Evolutionary conservation across 2,797 vertebrate species (phyloP).

Genomic region (Acipenser ruthenus): DNA sequence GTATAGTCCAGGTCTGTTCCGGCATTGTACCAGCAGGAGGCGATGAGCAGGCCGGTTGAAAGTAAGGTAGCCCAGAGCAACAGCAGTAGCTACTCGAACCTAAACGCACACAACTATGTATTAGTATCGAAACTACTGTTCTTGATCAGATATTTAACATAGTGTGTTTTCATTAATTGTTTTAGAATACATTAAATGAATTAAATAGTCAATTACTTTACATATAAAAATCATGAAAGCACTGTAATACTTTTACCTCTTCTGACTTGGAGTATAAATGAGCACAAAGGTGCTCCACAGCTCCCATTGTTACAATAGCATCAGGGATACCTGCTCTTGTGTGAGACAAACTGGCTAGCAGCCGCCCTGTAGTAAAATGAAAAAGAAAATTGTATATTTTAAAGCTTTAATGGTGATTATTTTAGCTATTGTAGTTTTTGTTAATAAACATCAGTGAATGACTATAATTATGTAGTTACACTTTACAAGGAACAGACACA

Average conservation of each 20-base stretch:
- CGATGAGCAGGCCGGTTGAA: constrained; percentile 57
- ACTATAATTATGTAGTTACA: neutral
- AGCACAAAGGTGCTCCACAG: constrained; percentile 49
- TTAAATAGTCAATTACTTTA: too few species aligned
- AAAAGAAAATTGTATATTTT: neutral
- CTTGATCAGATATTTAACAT: constrained; percentile 9
- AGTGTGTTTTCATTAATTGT: neutral
- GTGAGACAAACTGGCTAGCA: constrained; percentile 55
- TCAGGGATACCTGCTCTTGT: constrained; percentile 54
- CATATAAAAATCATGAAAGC: too few species aligned
- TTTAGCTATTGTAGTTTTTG: too few species aligned
- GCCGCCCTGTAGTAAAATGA: constrained; percentile 43
- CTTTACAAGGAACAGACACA: neutral
- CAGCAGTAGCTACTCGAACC: constrained; percentile 53
- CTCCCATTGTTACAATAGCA: constrained; percentile 52
- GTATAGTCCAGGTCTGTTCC: constrained; percentile 51
- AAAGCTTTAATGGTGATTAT: too few species aligned
- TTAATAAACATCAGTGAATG: too few species aligned
- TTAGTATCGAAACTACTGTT: neutral
- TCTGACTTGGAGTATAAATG: constrained; percentile 50
- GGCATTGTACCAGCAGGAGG: constrained; percentile 51
- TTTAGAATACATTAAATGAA: too few species aligned
- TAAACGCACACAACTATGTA: constrained; percentile 26
- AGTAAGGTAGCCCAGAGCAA: constrained; percentile 57
- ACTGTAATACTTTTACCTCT: constrained; percentile 43